phyloP scores from a whole-genome alignment of 23 tunicate genomes.

The Trididemnum nubilum region DNA sequence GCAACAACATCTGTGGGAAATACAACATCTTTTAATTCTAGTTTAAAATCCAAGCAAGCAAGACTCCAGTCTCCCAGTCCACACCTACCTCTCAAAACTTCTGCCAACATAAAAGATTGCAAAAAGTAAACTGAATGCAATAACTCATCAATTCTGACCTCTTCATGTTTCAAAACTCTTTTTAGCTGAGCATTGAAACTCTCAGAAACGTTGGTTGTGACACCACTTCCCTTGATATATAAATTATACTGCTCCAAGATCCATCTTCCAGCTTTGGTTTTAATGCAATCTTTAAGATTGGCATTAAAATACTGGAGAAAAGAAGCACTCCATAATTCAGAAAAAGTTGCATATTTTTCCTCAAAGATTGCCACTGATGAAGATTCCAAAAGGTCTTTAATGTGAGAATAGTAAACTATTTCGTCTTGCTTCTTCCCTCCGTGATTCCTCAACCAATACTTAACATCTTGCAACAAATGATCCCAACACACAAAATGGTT shows the following conservation, averaged over 20 bases:
- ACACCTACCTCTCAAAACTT: conserved; percentile 1
- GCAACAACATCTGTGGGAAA: conserved; percentile 3
- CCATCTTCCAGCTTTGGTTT: neutral
- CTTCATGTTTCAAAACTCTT: neutral
- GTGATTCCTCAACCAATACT: neutral
- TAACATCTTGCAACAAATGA: neutral
- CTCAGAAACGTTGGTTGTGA: neutral
- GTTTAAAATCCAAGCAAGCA: neutral
- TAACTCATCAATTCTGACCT: neutral
- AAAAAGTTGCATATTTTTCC: neutral
- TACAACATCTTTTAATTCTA: neutral
- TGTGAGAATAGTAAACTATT: neutral
- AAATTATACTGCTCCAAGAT: neutral
- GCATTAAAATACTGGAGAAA: neutral
- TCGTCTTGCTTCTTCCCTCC: neutral
- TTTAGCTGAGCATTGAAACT: conserved; percentile 9
- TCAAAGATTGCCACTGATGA: neutral
- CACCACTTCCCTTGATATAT: neutral
- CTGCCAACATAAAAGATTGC: neutral
- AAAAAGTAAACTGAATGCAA: neutral
- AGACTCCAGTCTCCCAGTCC: conserved; percentile 1
- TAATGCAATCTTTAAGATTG: neutral
- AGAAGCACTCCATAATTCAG: neutral
- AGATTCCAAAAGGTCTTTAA: neutral
- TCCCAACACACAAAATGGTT: neutral